Evolutionary conservation across 2,113 vertebrate genomes (phyloP), one percentile per base, ranked within the genome.

Genomic region (Mirounga angustirostris): DNA sequence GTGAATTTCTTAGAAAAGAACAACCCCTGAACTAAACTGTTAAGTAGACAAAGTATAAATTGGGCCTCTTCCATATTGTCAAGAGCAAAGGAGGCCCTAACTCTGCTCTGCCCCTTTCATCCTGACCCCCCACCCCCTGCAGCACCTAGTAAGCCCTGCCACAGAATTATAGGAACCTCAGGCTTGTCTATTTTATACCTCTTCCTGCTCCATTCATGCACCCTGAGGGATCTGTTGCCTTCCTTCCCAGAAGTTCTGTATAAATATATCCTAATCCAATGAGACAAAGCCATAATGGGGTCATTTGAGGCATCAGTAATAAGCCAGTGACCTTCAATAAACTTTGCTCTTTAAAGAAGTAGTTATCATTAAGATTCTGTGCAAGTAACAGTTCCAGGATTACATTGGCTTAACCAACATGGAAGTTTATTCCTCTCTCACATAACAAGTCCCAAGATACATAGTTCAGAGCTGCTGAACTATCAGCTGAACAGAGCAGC

Each of bases 1-100:
- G 36, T 92, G 80, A 94, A 95, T 95, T 95, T 96, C 96, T 88
- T 97, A 96, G 96, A 96, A 98, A 69, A 96, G 81, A 79, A 89
- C 65, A 96, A 10, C 7, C 12, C 33, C 78, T 85, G 85, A 81
- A 36, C 54, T 93, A 19, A 96, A 86, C 50, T 82, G 24, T 79
- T 81, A 87, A 61, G 24, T 94, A 46, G 54, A 46, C 46, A 81
- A 96, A 67, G 89, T 79, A 50, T 30, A 85, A 89, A 85, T 12
- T 89, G 65, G 85, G 63, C 40, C 40, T 52, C 67, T 86, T 92
- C 24, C 65, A 46, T 63, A 63, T 28, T 61, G 30, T 93, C 56
- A 43, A 90, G 56, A 69, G 28, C 26, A 74, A 78, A 59, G 36
- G 33, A 89, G 40, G 52, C 2, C 1, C 33, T 61, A 43, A 52